These are phyloP conservation scores for Lycaon pictus DNA, from an alignment of 2,113 vertebrate species.

Conservation along the genomic window DNA sequence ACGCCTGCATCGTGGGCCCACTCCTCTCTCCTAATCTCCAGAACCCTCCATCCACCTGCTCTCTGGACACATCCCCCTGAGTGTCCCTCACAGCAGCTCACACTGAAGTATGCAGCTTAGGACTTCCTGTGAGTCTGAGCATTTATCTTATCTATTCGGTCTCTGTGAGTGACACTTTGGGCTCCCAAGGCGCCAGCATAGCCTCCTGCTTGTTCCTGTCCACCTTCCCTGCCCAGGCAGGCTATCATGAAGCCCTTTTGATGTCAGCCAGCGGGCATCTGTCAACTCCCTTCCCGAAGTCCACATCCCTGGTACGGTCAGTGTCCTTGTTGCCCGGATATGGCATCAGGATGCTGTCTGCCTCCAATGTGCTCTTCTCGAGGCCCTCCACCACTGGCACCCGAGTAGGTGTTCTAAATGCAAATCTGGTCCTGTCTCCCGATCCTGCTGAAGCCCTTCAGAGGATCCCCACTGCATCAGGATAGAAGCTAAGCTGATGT, in stretches of 20 bases:
- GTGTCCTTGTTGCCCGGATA: background rate
- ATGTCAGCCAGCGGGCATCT: background rate
- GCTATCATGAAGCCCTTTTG: background rate
- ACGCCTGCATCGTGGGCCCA: background rate
- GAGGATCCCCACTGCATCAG: background rate
- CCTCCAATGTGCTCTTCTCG: background rate
- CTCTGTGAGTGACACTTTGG: background rate
- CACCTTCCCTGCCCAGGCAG: accelerated
- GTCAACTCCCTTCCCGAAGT: background rate
- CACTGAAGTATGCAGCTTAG: accelerated
- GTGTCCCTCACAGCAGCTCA: background rate
- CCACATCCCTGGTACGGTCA: background rate
- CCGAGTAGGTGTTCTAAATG: background rate
- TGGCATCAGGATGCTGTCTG: background rate
- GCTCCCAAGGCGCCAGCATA: accelerated
- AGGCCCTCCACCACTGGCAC: background rate
- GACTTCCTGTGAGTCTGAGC: background rate
- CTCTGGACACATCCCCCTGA: background rate
- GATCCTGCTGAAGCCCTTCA: background rate
- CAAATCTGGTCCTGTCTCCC: background rate
- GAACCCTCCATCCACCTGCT: background rate
- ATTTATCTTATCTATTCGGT: background rate
- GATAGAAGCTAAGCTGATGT: background rate
- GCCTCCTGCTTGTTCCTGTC: background rate
- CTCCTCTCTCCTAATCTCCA: background rate